Conservation (phyloP, 2,113 vertebrate species). For the Cyphomyrus plagiostoma region DNA sequence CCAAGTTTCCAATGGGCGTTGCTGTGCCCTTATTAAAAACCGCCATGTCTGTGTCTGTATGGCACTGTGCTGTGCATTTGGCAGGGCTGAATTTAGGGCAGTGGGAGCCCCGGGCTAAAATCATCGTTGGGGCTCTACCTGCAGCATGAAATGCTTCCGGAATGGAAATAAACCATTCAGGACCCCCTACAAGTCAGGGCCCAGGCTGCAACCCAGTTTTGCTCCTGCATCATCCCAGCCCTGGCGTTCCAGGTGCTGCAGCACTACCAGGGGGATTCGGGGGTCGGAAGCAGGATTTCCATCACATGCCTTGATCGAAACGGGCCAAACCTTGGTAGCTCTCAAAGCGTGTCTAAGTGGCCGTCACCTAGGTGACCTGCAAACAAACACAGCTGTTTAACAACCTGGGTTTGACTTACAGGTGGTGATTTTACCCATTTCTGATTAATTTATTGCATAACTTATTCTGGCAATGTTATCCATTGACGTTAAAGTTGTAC, state of each 20-base stretch:
- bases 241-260: neutral
- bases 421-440: constrained; percentile 14
- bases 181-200: neutral
- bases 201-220: neutral
- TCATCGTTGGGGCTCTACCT: neutral
- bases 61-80: neutral
- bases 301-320: neutral
- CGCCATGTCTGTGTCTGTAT: neutral
- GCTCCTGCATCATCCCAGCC: neutral
- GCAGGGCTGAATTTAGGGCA: neutral
- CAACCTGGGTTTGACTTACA: neutral
- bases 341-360: neutral
- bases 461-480: constrained; percentile 20
- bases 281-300: neutral
- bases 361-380: neutral
- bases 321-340: neutral
- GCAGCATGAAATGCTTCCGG: neutral
- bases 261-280: neutral
- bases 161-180: neutral
- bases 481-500: constrained; percentile 21
- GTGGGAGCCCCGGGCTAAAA: neutral
- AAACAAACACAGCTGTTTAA: neutral
- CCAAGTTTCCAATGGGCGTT: neutral
- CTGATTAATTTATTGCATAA: constrained; percentile 24
- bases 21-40: neutral